Percentiles rank a stretch among this genome's conserved stretches.
Conservation (phyloP, 92 coral and sea anemone genomes). For the Plumapathes pennacea region DNA sequence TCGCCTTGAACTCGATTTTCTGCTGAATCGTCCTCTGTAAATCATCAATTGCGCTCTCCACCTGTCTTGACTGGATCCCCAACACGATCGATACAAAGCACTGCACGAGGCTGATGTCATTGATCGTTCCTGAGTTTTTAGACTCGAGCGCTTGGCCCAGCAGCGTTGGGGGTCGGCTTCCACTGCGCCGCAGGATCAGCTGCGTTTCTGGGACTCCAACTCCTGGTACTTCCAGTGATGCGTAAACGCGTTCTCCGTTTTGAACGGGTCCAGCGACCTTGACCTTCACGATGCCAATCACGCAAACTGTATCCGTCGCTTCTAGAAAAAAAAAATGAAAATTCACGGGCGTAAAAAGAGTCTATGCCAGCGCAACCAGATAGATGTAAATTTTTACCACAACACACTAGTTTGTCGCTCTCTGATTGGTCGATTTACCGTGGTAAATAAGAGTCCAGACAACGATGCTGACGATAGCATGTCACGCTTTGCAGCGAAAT, state of each 20-base stretch:
- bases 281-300: slow-evolving; percentile 85
- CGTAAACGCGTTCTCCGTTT: slow-evolving; percentile 92
- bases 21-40: slow-evolving; percentile 60
- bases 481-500: too few species aligned
- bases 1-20: slow-evolving; percentile 43
- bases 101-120: slow-evolving; percentile 61
- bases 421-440: too few species aligned
- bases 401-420: too few species aligned
- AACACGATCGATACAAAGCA: slow-evolving; percentile 92
- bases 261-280: slow-evolving; percentile 87
- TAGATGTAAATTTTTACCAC: too few species aligned
- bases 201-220: slow-evolving; percentile 93
- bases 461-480: too few species aligned
- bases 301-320: slow-evolving; percentile 85
- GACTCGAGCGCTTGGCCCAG: slow-evolving; percentile 91
- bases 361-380: too few species aligned
- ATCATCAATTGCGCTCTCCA: slow-evolving; percentile 58
- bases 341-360: too few species aligned
- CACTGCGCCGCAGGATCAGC: slow-evolving; percentile 63
- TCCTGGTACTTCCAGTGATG: slow-evolving; percentile 78
- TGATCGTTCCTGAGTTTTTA: slow-evolving; percentile 23
- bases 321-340: slow-evolving; percentile 29
- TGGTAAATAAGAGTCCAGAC: too few species aligned
- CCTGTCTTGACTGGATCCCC: slow-evolving; percentile 80
- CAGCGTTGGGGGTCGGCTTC: slow-evolving; percentile 57